Conservation (phyloP, 2,113 vertebrate genomes). For the Arizona elegans region DNA sequence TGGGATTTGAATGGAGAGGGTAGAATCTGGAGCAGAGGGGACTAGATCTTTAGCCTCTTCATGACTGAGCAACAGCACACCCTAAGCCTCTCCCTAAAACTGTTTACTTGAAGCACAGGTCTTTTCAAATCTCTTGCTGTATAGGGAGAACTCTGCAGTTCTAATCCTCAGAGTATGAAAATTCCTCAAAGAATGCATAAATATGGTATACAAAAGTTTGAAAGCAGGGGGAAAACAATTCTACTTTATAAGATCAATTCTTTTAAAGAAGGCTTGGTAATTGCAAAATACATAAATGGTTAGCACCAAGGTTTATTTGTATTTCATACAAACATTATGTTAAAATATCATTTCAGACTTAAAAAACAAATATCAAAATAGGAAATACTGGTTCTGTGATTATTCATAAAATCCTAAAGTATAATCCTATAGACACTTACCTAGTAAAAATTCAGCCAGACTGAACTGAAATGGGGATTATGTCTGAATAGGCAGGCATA, state of each 20-base stretch:
- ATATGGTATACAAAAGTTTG: neutral
- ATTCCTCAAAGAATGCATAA: neutral
- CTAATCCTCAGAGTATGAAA: neutral
- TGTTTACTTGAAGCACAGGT: slow-evolving; percentile 24
- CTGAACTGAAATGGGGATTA: neutral
- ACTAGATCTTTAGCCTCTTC: slow-evolving; percentile 31
- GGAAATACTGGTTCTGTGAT: neutral
- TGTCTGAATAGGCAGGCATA: neutral
- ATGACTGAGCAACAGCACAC: slow-evolving; percentile 23
- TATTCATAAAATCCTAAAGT: neutral
- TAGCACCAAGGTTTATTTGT: neutral
- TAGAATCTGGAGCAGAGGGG: slow-evolving; percentile 22
- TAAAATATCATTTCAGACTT: slow-evolving; percentile 13
- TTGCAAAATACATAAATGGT: neutral
- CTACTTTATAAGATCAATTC: neutral
- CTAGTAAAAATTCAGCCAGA: neutral
- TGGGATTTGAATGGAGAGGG: slow-evolving; percentile 16
- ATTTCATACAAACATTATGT: slow-evolving; percentile 2
- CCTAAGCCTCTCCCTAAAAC: slow-evolving; percentile 5
- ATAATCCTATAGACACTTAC: neutral
- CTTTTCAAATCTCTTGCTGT: neutral
- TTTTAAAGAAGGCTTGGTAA: neutral
- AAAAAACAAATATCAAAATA: neutral
- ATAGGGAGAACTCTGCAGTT: neutral
- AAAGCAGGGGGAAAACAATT: neutral